Conservation (phyloP, 2,888 invertebrate genomes). For the Tiliacea aurago region DNA sequence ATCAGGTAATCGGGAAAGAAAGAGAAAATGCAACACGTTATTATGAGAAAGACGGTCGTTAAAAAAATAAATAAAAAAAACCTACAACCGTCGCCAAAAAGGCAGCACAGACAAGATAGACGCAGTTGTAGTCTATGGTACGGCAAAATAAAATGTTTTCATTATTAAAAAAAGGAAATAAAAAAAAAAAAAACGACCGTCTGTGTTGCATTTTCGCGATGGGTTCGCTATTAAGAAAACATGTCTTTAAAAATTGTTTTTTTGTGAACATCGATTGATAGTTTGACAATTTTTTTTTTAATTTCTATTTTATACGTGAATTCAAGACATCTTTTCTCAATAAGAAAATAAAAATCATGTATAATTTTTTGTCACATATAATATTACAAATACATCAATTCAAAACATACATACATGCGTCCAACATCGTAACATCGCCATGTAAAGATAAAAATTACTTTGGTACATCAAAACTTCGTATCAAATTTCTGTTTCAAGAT, state of each 20-base stretch:
- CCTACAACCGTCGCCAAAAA: slow-evolving; percentile 84
- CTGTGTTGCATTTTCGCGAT: slow-evolving; percentile 90
- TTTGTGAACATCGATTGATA: not conserved
- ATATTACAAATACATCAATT: slow-evolving; percentile 80
- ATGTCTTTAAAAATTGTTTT: slow-evolving; percentile 65
- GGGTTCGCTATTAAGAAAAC: slow-evolving; percentile 65
- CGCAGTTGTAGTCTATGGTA: slow-evolving; percentile 71
- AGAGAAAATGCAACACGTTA: slow-evolving; percentile 91
- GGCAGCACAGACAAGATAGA: slow-evolving; percentile 88
- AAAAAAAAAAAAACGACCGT: slow-evolving; percentile 80
- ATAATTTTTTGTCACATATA: slow-evolving; percentile 78
- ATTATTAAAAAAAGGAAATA: slow-evolving; percentile 53
- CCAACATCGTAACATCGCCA: slow-evolving; percentile 76
- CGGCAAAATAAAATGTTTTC: slow-evolving; percentile 54
- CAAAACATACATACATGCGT: slow-evolving; percentile 77
- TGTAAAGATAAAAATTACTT: slow-evolving; percentile 63
- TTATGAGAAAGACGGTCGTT: slow-evolving; percentile 79
- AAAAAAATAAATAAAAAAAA: slow-evolving; percentile 58
- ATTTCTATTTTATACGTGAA: too few relatives aligned
- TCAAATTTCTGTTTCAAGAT: not conserved
- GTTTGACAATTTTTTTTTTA: not conserved
- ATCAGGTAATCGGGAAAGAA: slow-evolving; percentile 85
- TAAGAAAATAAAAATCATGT: slow-evolving; percentile 36
- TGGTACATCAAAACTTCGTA: slow-evolving; percentile 52
- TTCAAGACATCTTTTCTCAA: slow-evolving; percentile 51